Evolutionary conservation across 2,797 vertebrate genomes (phyloP).

Genomic region (Melanotaenia nigrans): DNA sequence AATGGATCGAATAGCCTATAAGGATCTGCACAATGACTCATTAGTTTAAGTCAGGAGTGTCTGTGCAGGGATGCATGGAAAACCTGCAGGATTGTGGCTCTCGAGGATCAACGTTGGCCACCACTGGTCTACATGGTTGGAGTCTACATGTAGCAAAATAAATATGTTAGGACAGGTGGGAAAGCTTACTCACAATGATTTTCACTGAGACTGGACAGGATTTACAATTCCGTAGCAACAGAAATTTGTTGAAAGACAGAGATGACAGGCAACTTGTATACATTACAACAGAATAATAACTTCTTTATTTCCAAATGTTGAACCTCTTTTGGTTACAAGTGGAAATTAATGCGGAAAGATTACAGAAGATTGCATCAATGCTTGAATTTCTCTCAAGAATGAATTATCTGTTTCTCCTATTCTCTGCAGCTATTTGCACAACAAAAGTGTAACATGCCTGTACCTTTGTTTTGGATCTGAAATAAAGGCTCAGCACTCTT

Average conservation of each 20-base stretch:
- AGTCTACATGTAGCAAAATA: neutral
- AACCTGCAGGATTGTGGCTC: too few species aligned
- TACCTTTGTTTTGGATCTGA: neutral
- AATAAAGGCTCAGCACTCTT: too few species aligned
- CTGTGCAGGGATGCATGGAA: too few species aligned
- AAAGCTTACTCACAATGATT: neutral
- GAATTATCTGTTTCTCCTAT: neutral
- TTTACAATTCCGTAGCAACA: neutral
- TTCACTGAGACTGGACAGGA: neutral
- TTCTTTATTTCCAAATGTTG: neutral
- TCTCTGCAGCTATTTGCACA: neutral
- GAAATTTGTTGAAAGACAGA: neutral
- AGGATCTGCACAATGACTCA: too few species aligned
- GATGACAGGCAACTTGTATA: neutral
- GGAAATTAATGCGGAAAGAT: conserved; percentile 11
- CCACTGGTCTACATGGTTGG: neutral
- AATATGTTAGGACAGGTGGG: neutral
- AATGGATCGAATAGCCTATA: too few species aligned
- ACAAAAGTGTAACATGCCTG: neutral
- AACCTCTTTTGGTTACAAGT: neutral
- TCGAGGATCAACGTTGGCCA: too few species aligned
- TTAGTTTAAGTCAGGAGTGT: too few species aligned
- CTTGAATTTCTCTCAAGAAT: conserved; percentile 1
- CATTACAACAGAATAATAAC: neutral
- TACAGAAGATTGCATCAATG: neutral